A percentile compares a stretch with the other conserved stretches of the same genome.
Evolutionary conservation across 2,888 invertebrate genomes (phyloP).

Genomic region (Ormyrus nitidulus): DNA sequence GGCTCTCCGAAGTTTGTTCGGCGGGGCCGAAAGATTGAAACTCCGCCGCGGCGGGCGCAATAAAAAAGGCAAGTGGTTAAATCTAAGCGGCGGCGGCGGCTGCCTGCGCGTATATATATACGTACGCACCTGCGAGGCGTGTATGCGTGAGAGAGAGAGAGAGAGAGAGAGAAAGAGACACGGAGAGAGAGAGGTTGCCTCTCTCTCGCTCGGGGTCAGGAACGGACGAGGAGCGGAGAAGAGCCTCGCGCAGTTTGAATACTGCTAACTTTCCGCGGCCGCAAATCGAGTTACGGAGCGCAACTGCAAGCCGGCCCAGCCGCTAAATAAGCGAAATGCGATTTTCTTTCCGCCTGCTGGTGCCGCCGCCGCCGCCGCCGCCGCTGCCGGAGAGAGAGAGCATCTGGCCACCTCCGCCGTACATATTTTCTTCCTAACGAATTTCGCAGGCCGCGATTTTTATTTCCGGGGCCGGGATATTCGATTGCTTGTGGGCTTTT

Average conservation of each 20-base stretch:
- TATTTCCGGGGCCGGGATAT: too few relatives aligned
- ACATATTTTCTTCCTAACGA: too few relatives aligned
- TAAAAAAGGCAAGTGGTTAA: too few relatives aligned
- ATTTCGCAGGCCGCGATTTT: too few relatives aligned
- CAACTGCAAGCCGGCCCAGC: neutral
- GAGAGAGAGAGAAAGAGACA: neutral
- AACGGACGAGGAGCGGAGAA: conserved; percentile 37
- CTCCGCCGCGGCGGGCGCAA: too few relatives aligned
- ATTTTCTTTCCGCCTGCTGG: conserved; percentile 29
- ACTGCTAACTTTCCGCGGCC: conserved; percentile 47
- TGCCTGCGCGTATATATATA: too few relatives aligned
- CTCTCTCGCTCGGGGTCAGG: conserved; percentile 10
- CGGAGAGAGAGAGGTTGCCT: neutral
- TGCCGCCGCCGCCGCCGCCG: too few relatives aligned
- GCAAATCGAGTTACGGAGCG: conserved; percentile 47
- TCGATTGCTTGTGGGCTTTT: too few relatives aligned
- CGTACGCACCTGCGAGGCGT: too few relatives aligned
- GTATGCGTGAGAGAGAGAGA: neutral
- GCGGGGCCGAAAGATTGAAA: too few relatives aligned
- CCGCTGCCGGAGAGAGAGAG: neutral
- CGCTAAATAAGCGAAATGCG: conserved; percentile 52
- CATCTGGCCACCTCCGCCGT: conserved; percentile 24
- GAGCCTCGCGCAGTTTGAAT: conserved; percentile 45
- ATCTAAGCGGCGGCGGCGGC: too few relatives aligned
- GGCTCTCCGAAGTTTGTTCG: too few relatives aligned